A percentile compares a stretch with the other conserved stretches of the same genome.
phyloP scores from a whole-genome alignment of 2,888 invertebrate species.

The Andricus curvator region DNA sequence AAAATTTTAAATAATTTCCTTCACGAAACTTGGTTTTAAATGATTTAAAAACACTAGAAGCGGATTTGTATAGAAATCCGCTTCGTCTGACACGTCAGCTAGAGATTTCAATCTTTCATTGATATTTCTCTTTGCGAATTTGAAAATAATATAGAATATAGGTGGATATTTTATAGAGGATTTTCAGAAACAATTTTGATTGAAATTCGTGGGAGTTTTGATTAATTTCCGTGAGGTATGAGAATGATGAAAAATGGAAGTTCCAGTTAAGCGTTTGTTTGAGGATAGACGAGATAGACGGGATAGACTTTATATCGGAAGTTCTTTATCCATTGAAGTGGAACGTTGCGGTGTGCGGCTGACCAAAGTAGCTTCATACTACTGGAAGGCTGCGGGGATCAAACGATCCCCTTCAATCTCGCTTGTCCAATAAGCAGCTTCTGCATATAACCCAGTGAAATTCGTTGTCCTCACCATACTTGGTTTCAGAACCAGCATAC shows the following conservation, averaged over 20 bases:
- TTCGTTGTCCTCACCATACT: not conserved
- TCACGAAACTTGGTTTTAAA: no score
- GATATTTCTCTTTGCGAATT: not conserved
- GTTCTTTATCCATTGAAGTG: constrained; percentile 39
- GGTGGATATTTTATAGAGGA: not conserved
- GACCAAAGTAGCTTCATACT: constrained; percentile 42
- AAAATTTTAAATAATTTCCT: no score
- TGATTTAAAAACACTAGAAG: no score
- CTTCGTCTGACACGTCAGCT: no score
- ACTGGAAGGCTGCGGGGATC: constrained; percentile 43
- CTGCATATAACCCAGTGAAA: not conserved
- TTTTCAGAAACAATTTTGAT: not conserved
- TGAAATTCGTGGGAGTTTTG: not conserved
- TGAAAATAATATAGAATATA: not conserved
- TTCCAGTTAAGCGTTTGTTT: constrained; percentile 11
- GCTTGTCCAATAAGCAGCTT: constrained; percentile 25
- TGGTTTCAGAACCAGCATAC: not conserved
- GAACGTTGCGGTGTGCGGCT: constrained; percentile 41
- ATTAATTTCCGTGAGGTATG: constrained; percentile 21
- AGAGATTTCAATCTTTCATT: not conserved
- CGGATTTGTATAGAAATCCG: no score
- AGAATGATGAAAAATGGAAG: constrained; percentile 10
- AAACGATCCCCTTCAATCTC: constrained; percentile 44
- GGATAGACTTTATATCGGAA: constrained; percentile 15
- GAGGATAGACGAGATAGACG: not conserved